These are phyloP conservation scores for Linnaemya tessellans DNA, from an alignment of 2,888 invertebrate species.

Conservation along the genomic window DNA sequence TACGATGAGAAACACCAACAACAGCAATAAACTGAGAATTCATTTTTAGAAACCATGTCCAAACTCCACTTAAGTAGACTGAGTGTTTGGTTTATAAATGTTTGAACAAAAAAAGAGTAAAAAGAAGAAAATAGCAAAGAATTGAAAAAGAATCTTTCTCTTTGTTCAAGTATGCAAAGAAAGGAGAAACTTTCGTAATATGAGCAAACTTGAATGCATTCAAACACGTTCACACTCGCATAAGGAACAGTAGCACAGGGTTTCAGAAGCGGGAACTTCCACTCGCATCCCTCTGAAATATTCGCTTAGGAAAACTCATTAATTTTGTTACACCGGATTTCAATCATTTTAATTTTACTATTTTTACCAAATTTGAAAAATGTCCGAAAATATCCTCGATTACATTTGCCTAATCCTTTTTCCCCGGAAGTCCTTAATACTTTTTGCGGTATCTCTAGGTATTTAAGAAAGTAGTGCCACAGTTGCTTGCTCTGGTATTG, in stretches of 20 bases:
- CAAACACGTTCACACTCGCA: not conserved
- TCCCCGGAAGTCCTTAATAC: not conserved
- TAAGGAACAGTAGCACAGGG: not conserved
- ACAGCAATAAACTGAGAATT: constrained; percentile 12
- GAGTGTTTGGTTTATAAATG: constrained; percentile 67
- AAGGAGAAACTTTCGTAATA: constrained; percentile 44
- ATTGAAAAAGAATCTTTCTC: constrained; percentile 42
- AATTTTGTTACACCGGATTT: too few relatives aligned
- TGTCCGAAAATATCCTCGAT: too few relatives aligned
- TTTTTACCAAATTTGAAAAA: too few relatives aligned
- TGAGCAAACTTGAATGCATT: constrained; percentile 20
- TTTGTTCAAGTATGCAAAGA: constrained; percentile 59
- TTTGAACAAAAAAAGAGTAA: constrained; percentile 42
- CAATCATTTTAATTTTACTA: too few relatives aligned
- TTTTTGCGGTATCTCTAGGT: not conserved
- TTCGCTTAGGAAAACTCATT: too few relatives aligned
- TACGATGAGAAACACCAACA: constrained; percentile 1
- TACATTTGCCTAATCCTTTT: too few relatives aligned
- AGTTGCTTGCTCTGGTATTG: constrained; percentile 11
- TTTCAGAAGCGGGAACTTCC: not conserved
- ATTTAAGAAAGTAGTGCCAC: not conserved
- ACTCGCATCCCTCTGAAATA: not conserved
- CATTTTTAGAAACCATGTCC: constrained; percentile 49
- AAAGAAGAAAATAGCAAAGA: constrained; percentile 18
- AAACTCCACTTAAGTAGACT: constrained; percentile 55